phyloP scores from a whole-genome alignment of 2,113 vertebrate genomes.

The Albula goreensis region DNA sequence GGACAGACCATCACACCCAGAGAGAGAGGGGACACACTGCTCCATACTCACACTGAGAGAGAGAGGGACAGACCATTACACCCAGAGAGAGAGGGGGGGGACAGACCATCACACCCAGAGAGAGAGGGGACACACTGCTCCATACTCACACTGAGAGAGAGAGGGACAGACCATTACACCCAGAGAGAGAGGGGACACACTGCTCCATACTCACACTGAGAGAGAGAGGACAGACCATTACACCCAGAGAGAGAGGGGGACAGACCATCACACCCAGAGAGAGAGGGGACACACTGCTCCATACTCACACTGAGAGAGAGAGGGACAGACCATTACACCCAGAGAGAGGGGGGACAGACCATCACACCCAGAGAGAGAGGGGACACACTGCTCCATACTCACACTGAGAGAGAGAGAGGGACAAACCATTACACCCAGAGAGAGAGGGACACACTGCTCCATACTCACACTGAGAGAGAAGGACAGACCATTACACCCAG shows the following conservation, averaged over 20 bases:
- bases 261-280: no score
- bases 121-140: neutral
- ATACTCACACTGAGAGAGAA: neutral
- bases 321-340: no score
- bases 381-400: neutral
- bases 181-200: neutral
- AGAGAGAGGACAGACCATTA: neutral
- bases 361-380: no score
- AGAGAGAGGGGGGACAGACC: no score
- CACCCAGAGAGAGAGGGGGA: neutral
- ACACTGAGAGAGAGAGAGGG: slow-evolving; percentile 33
- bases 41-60: neutral
- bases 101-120: neutral
- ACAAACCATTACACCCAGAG: slow-evolving; percentile 52
- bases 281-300: no score
- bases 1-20: neutral
- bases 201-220: no score
- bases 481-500: slow-evolving; percentile 23
- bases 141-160: neutral
- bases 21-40: neutral
- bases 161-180: neutral
- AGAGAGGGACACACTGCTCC: neutral
- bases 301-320: no score
- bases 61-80: slow-evolving; percentile 1
- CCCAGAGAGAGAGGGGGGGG: neutral